Evolutionary conservation across 2,797 vertebrate genomes (phyloP), one percentile per base, ranked within the genome.

Genomic region (Gambelia wislizenii): DNA sequence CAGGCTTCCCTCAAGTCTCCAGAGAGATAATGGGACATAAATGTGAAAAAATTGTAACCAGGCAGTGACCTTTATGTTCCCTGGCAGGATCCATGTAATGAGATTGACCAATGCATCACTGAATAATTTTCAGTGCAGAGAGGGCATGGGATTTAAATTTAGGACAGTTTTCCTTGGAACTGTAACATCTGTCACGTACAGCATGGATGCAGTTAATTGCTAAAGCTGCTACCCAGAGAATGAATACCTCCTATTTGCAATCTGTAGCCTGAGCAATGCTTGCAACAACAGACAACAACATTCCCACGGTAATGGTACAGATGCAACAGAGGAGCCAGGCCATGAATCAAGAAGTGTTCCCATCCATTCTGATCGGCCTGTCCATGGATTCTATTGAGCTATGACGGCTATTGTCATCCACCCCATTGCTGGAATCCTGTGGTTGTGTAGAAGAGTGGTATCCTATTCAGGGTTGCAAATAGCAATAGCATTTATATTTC

Each of bases 121-220:
- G 39, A 89, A 89, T 86, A 82, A 85, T 81, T 76, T 76, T 90
- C 91, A 94, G 79, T 89, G 91, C 93, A 95, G 5, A 95, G 5
- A 88, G 94, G 76, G 89, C 92, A 91, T 93, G 86, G 89, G 84
- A 82, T 83, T 95, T 93, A 95, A 91, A 96, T 96, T 95, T 94
- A 87, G 87, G 92, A 86, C 85, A 92, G 67, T 93, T 91, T 94
- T 94, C 91, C 94, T 91, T 72, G 90, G 86, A 91, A 95, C 76
- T 20, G 88, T 92, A 92, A 95, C 96, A 97, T 95, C 95, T 96
- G 96, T 93, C 94, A 92, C 81, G 49, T 67, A 3, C 94, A 90
- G 89, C 87, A 93, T 7, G 75, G 94, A 94, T 42, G 77, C 90
- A 89, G 93, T 90, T 76, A 94, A 96, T 90, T 95, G 96, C 90